phyloP scores from a whole-genome alignment of 2,888 invertebrate species.

The Scaptomyza reducta region DNA sequence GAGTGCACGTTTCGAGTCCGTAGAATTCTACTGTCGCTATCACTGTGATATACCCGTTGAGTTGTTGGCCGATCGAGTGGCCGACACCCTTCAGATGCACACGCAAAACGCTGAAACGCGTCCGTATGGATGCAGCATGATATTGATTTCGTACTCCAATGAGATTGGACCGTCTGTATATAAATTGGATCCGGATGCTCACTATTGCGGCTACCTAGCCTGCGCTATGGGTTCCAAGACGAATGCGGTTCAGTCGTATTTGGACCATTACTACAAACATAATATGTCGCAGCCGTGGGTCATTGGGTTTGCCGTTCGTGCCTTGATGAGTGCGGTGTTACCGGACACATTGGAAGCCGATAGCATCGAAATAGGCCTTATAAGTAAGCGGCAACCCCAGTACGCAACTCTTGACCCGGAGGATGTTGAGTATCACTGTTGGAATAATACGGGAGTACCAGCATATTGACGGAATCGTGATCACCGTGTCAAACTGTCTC shows the following conservation, averaged over 20 bases:
- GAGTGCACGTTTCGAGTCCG: not conserved
- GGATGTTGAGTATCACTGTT: not conserved
- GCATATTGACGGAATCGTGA: too few relatives aligned
- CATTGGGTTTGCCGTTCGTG: not conserved
- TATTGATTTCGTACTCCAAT: not conserved
- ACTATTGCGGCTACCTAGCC: not conserved
- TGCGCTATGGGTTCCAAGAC: not conserved
- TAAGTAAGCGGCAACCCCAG: not conserved
- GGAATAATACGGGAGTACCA: not conserved
- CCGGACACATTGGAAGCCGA: not conserved
- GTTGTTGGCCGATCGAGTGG: not conserved
- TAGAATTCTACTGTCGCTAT: rapidly evolving
- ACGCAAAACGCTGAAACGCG: not conserved
- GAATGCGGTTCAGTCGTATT: not conserved
- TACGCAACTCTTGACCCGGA: not conserved
- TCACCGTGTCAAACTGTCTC: too few relatives aligned
- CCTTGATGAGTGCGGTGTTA: not conserved
- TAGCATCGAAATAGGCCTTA: not conserved
- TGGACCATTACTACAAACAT: not conserved
- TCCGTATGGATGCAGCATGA: not conserved
- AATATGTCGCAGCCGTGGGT: not conserved
- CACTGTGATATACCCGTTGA: not conserved
- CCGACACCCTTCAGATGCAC: not conserved
- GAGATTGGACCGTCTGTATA: not conserved
- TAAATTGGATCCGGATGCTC: not conserved